Conservation (phyloP, 1,140 invertebrate genomes). For the Pseudoatta argentina region DNA sequence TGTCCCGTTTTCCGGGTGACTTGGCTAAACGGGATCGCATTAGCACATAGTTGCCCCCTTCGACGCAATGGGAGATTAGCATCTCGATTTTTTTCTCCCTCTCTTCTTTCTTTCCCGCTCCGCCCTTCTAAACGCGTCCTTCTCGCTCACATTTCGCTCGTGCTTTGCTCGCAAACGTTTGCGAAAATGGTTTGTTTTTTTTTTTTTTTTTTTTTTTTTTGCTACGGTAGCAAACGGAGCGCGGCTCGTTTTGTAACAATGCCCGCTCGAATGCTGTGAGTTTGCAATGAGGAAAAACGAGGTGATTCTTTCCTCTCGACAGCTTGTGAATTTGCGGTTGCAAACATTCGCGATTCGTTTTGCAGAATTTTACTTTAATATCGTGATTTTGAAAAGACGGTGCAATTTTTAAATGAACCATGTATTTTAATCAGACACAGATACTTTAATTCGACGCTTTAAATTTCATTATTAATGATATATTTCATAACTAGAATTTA, state of each 20-base stretch:
- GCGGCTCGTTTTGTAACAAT: slow-evolving; percentile 8
- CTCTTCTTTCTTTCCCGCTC: background rate
- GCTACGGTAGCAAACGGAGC: slow-evolving; percentile 1
- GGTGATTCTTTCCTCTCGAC: background rate
- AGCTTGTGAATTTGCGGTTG: slow-evolving; percentile 25
- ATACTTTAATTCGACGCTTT: background rate
- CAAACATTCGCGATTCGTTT: background rate
- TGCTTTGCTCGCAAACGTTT: slow-evolving; percentile 9
- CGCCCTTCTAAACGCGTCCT: background rate
- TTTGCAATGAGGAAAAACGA: slow-evolving; percentile 16
- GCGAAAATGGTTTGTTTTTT: slow-evolving; percentile 8
- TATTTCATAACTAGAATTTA: background rate
- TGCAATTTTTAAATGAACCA: background rate
- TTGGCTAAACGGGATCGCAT: slow-evolving; percentile 87
- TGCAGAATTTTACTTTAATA: background rate
- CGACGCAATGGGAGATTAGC: slow-evolving; percentile 83
- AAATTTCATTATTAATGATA: background rate
- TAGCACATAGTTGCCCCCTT: slow-evolving; percentile 84
- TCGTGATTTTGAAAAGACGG: background rate
- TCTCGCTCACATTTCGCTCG: slow-evolving; percentile 24
- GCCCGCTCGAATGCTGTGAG: slow-evolving; percentile 19
- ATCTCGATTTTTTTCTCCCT: slow-evolving; percentile 79
- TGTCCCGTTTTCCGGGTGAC: slow-evolving; percentile 86
- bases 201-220: background rate
- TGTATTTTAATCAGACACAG: background rate